Base-by-base conservation (phyloP, 2,888 invertebrate genomes). In the Nomada flava region DNA sequence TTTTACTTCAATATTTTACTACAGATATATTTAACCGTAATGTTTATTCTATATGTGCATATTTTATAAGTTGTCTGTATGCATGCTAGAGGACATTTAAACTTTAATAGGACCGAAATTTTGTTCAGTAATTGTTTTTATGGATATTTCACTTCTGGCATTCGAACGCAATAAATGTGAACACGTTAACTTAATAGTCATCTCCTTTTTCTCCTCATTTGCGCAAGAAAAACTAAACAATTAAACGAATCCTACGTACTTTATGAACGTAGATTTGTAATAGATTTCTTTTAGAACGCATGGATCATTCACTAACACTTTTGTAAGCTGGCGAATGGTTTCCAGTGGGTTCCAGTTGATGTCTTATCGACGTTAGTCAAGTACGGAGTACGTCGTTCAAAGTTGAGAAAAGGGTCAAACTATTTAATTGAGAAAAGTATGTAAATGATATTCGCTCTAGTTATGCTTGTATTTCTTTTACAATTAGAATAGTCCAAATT, bases 301-400 rank as follows among this genome's bases (percentile, higher is more conserved):
- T 29, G 18, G 57, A 42, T 20, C n/a, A 29, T 20, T 44, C 50
- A 20, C 29, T 62, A 23, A 26, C 10, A 20, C 47, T 2, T 1
- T 42, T 13, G 55, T 80, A 57, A 44, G 63, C 26, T 67, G 52
- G 44, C 57, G 68, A 68, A 68, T 72, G 23, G 52, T n/a, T 77
- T 76, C 53, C 52, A 70, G 64, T 52, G 75, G 69, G n/a, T 79
- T 77, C 63, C 23, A 52, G 26, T 23, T 47, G n/a, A 53, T 75
- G 42, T 42, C 20, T 10, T 68, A 63, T 72, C 42, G 67, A 80
- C 71, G 29, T 68, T 63, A 53, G 3, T 62, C 23, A 9, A 7
- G 20, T 23, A 2, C 2, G 5, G 9, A 57, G 15, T n/a, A 68
- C 65, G 42, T 60, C 44, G 26, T 69, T 59, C 29, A 52, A 59